Conservation (phyloP, 2,113 vertebrate species). For the Ceuthmochares aereus region DNA sequence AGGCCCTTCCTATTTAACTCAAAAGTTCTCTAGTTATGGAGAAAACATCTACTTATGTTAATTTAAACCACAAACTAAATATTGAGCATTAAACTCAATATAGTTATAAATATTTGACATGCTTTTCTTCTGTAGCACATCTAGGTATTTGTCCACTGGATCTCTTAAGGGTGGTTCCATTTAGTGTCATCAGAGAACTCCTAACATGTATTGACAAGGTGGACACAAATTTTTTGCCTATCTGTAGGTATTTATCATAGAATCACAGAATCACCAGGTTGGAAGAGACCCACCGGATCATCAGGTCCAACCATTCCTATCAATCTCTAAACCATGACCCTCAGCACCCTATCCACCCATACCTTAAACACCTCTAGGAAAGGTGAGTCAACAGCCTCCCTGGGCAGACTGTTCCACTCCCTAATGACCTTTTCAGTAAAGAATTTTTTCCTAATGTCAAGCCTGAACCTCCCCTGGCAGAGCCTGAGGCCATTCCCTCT, state of each 20-base stretch:
- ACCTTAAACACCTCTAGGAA: no score
- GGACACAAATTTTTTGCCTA: not conserved
- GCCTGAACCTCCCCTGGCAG: no score
- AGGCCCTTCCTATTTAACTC: not conserved
- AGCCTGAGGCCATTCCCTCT: no score
- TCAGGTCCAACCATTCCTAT: no score
- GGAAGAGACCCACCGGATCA: no score
- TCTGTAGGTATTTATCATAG: not conserved
- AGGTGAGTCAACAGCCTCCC: no score
- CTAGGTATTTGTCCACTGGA: not conserved
- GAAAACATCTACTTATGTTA: not conserved
- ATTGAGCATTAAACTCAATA: not conserved
- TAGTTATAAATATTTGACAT: not conserved
- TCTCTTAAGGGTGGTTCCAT: not conserved
- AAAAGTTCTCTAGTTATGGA: not conserved
- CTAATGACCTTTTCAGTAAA: no score
- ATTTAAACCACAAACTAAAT: not conserved
- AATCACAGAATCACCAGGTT: no score
- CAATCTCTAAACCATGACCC: no score
- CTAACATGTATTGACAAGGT: fast-evolving
- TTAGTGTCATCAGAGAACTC: not conserved
- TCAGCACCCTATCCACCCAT: no score
- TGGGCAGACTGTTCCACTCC: no score
- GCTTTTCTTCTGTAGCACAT: not conserved
- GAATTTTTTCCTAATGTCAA: no score